Evolutionary conservation across 2,113 vertebrate species (phyloP), one percentile per base, ranked within the genome.

Genomic region (Hyaena hyaena): DNA sequence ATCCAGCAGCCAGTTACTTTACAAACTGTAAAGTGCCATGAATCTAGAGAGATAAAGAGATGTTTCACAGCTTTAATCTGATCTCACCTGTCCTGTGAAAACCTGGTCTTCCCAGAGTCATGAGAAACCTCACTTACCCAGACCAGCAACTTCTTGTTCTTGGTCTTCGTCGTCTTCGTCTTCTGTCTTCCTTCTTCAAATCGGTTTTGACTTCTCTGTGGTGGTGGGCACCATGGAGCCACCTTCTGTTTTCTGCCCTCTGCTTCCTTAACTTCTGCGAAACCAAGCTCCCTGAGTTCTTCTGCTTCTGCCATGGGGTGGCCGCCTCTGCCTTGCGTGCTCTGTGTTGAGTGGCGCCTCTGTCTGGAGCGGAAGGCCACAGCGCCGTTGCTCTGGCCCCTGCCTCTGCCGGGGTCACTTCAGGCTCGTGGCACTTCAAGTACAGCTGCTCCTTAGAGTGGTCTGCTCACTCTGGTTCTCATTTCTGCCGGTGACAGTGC

Each of bases 61-160:
- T 76, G 31, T 53, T 55, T 61, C 43, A 17, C 82, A 45, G 24
- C 39, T n/a, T 85, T 91, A 39, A 65, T 95, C 68, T 68, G n/a
- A 35, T 33, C 82, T 88, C 58, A 48, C 68, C 24, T 88, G 23
- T 76, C 63, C 50, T 85, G 8, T 76, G 65, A 63, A 93, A 68
- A 65, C 43, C 14, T 65, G 55, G 19, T 65, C 55, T 82, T 74
- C 74, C 43, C 55, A 33, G 16, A 82, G 39, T 82, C 9, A 35
- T 31, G 31, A 88, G 69, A 68, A 66, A 88, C 8, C 86, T 53
- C 21, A 1, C 10, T 35, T 80, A 43, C 87, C 92, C 58, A 80
- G 28, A 66, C 69, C 3, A 35, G 16, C 69, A 50, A 50, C 48
- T 66, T 92, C 11, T 55, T 48, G 39, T 39, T 39, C 39, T 39